These are phyloP conservation scores for Drosophila sechellia DNA, from an alignment of 1,140 invertebrate species.

Conservation along the genomic window DNA sequence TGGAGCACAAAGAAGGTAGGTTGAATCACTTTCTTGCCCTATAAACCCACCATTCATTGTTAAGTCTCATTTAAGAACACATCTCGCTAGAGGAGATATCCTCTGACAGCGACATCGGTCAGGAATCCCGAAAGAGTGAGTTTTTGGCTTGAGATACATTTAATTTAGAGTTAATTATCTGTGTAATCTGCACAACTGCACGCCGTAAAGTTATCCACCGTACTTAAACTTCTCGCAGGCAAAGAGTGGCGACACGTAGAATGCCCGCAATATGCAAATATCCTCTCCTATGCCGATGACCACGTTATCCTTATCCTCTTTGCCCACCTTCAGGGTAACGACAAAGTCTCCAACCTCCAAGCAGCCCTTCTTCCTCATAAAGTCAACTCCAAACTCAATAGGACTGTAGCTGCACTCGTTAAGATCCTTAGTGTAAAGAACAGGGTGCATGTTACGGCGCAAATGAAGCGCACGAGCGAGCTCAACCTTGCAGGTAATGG, in stretches of 20 bases:
- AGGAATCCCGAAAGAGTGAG: constrained; percentile 53
- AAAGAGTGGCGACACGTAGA: constrained; percentile 64
- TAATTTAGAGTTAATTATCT: constrained; percentile 50
- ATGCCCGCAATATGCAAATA: constrained; percentile 72
- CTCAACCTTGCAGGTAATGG: constrained; percentile 58
- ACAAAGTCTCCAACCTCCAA: constrained; percentile 77
- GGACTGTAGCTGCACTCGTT: constrained; percentile 63
- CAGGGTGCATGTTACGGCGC: constrained; percentile 61
- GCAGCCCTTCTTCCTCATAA: constrained; percentile 62
- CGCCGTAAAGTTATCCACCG: constrained; percentile 42
- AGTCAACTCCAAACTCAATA: constrained; percentile 78
- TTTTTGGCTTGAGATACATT: constrained; percentile 26
- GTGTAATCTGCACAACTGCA: constrained; percentile 53
- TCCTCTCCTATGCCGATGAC: constrained; percentile 65
- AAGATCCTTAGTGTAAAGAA: constrained; percentile 64
- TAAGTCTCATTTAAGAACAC: constrained; percentile 80
- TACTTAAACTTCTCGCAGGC: constrained; percentile 76
- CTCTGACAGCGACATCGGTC: constrained; percentile 85
- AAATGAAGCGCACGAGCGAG: constrained; percentile 62
- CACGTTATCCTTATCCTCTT: constrained; percentile 69
- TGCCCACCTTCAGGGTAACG: constrained; percentile 70
- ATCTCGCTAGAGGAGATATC: constrained; percentile 87
- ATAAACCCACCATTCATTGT: not conserved
- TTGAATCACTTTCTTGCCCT: not conserved
- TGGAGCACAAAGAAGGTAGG: constrained; percentile 72